phyloP scores from a whole-genome alignment of 2,888 invertebrate species.

The Amiota minor region DNA sequence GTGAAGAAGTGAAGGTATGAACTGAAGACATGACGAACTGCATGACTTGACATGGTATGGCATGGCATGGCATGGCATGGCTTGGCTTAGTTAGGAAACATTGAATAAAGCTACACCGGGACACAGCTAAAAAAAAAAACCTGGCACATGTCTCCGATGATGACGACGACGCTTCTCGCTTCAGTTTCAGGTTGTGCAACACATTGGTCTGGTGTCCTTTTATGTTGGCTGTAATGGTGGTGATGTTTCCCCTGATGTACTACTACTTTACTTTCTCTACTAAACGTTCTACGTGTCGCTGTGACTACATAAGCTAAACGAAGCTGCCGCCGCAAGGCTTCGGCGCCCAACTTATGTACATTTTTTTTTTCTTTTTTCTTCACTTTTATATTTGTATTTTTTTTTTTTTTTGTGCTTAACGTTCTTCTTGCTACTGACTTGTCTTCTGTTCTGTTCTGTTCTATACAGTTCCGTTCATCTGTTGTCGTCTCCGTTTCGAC shows the following conservation, averaged over 20 bases:
- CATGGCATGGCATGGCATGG: constrained; percentile 35
- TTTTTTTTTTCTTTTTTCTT: background rate
- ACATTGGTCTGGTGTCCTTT: too few relatives aligned
- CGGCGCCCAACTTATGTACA: background rate
- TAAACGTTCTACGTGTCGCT: constrained; percentile 29
- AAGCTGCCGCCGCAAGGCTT: background rate
- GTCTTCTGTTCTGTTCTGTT: background rate
- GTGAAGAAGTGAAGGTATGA: constrained; percentile 33
- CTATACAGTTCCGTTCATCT: background rate
- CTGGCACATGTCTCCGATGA: too few relatives aligned
- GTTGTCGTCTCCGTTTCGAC: constrained; percentile 3
- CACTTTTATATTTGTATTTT: background rate
- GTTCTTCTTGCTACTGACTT: background rate
- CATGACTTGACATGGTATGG: constrained; percentile 21
- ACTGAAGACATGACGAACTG: constrained; percentile 22
- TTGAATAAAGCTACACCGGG: constrained; percentile 15
- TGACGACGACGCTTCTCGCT: too few relatives aligned
- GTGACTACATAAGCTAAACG: background rate
- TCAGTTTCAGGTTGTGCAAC: too few relatives aligned
- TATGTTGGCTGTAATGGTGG: too few relatives aligned
- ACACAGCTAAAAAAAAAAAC: too few relatives aligned
- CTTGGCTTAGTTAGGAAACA: too few relatives aligned
- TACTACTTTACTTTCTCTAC: constrained; percentile 26
- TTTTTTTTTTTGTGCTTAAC: background rate
- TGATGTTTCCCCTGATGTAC: constrained; percentile 19